Percentiles rank a stretch among this genome's conserved stretches.
Evolutionary conservation across 2,113 vertebrate genomes (phyloP).

Genomic region (Coptodon bakossiorum): DNA sequence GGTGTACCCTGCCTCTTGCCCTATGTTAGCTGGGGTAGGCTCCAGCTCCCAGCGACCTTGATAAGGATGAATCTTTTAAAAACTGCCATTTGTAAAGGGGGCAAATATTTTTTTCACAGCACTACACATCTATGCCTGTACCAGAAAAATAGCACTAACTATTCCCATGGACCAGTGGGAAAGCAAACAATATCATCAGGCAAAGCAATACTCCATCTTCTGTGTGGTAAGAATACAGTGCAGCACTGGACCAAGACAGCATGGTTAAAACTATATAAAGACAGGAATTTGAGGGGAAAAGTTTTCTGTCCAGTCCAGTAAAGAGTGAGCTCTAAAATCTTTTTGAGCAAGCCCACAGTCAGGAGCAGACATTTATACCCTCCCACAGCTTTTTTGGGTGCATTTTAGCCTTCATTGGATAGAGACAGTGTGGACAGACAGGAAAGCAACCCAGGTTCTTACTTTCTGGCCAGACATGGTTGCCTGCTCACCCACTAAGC

Average conservation of each 20-base stretch:
- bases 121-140: background rate
- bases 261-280: background rate
- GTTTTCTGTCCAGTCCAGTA: background rate
- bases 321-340: background rate
- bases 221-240: background rate
- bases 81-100: background rate
- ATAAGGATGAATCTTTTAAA: background rate
- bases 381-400: background rate
- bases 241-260: background rate
- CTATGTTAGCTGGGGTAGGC: background rate
- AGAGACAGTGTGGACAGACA: background rate
- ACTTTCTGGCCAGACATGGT: background rate
- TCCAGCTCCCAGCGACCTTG: background rate
- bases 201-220: background rate
- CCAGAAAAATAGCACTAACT: background rate
- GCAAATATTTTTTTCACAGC: background rate
- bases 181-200: background rate
- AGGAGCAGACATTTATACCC: fast-evolving
- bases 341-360: background rate
- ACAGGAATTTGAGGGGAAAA: background rate
- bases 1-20: background rate
- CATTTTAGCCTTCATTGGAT: background rate
- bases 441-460: background rate
- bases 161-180: background rate
- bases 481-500: background rate